These are phyloP conservation scores for Ophion ellenae DNA, from an alignment of 2,888 invertebrate genomes.

Conservation along the genomic window DNA sequence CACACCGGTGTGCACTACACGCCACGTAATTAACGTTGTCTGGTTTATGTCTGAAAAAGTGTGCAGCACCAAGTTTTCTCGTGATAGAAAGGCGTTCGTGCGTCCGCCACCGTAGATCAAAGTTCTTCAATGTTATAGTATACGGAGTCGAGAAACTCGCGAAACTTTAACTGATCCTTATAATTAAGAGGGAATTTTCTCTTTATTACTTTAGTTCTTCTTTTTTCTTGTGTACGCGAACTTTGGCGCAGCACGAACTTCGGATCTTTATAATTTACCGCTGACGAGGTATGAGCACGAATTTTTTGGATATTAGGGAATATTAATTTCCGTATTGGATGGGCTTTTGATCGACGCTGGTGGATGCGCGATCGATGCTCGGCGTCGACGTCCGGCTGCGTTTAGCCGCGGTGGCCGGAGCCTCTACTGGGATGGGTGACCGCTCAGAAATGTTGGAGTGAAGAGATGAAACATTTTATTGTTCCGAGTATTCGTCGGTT, in stretches of 20 bases:
- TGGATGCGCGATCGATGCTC: no score
- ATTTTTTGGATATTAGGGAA: background rate
- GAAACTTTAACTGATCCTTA: slow-evolving; percentile 41
- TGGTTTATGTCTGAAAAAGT: slow-evolving; percentile 50
- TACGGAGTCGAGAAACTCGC: slow-evolving; percentile 16
- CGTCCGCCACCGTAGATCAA: slow-evolving; percentile 43
- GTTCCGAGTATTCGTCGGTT: no score
- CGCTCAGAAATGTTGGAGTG: no score
- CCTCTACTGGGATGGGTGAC: no score
- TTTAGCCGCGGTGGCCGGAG: no score
- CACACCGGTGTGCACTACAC: slow-evolving; percentile 30
- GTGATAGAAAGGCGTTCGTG: slow-evolving; percentile 35
- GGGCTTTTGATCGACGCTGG: background rate
- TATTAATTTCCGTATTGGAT: background rate
- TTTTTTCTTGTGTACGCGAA: background rate
- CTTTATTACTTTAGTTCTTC: slow-evolving; percentile 5
- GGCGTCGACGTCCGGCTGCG: no score
- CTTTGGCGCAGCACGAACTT: background rate
- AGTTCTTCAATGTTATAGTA: slow-evolving; percentile 38
- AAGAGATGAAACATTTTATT: no score
- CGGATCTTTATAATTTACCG: background rate
- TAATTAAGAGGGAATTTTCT: slow-evolving; percentile 48
- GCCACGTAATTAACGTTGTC: slow-evolving; percentile 54
- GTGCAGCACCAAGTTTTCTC: slow-evolving; percentile 35
- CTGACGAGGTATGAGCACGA: background rate